These are phyloP conservation scores for Oxycera nigricornis DNA, from an alignment of 2,888 invertebrate genomes.

Conservation along the genomic window DNA sequence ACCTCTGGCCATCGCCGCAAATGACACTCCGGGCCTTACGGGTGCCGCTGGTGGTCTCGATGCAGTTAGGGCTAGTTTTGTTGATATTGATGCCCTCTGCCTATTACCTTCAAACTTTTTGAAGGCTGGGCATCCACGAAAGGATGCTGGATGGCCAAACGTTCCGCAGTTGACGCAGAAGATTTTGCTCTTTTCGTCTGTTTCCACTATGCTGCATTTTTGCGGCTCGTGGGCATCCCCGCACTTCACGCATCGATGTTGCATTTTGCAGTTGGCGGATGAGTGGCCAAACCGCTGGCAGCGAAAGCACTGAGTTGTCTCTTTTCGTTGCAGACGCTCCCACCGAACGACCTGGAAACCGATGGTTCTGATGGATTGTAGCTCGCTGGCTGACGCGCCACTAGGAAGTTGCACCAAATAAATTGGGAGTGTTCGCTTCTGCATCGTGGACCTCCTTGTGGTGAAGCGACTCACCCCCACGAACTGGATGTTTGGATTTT, in stretches of 20 bases:
- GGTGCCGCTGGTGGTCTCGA: neutral
- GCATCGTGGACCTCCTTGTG: too few relatives aligned
- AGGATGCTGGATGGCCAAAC: slow-evolving; percentile 29
- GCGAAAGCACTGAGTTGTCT: neutral
- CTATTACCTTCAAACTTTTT: neutral
- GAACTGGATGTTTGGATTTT: too few relatives aligned
- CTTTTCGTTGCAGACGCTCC: neutral
- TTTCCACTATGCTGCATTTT: neutral
- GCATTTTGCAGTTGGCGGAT: slow-evolving; percentile 22
- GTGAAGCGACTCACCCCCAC: too few relatives aligned
- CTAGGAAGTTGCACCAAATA: too few relatives aligned
- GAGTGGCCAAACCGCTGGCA: slow-evolving; percentile 39
- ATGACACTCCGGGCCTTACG: neutral
- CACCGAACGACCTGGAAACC: neutral
- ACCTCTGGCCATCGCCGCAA: neutral
- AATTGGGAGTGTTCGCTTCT: too few relatives aligned
- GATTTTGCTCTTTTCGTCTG: neutral
- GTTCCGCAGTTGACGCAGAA: slow-evolving; percentile 24
- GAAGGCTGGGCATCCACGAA: slow-evolving; percentile 26
- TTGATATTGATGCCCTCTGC: neutral
- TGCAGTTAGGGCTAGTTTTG: neutral
- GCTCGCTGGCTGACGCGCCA: neutral
- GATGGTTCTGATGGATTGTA: neutral
- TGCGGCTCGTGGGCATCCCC: neutral
- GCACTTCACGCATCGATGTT: slow-evolving; percentile 36